These are phyloP conservation scores for Aradophagus sp. DNA, from an alignment of 1,140 invertebrate species.

Conservation along the genomic window DNA sequence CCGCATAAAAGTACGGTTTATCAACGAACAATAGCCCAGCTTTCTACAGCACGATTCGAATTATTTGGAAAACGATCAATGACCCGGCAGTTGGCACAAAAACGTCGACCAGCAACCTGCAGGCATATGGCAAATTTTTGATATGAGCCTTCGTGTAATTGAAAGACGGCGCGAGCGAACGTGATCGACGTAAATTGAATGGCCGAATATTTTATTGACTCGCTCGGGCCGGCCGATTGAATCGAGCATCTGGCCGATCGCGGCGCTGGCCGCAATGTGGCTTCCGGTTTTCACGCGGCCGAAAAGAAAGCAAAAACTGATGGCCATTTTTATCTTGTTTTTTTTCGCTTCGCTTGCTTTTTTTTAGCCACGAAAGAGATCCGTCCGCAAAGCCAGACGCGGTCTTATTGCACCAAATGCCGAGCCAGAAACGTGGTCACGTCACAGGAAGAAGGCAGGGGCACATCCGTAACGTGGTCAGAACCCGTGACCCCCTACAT, in stretches of 20 bases:
- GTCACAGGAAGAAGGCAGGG: conserved; percentile 75
- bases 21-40: not conserved
- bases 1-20: conserved; percentile 8
- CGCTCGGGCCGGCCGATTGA: conserved; percentile 21
- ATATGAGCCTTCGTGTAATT: conserved; percentile 10
- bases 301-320: conserved; percentile 4
- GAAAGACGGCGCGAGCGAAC: conserved; percentile 14
- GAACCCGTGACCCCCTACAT: conserved; percentile 74
- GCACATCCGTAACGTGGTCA: conserved; percentile 76
- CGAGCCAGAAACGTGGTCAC: conserved; percentile 67
- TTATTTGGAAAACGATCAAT: conserved; percentile 12
- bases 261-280: conserved; percentile 14
- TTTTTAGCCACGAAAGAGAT: conserved; percentile 61
- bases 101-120: not conserved
- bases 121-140: conserved; percentile 30
- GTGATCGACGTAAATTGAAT: conserved; percentile 22
- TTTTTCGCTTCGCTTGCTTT: no score
- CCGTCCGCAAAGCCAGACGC: conserved; percentile 61
- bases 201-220: conserved; percentile 34
- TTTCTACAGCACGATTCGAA: no score
- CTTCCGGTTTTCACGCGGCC: conserved; percentile 44
- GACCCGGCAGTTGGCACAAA: conserved; percentile 1
- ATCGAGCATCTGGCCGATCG: conserved; percentile 32
- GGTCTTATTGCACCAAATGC: conserved; percentile 69
- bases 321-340: no score